A percentile compares a stretch with the other conserved stretches of the same genome.
phyloP scores from a whole-genome alignment of 2,888 invertebrate genomes.

The Therioaphis trifolii region DNA sequence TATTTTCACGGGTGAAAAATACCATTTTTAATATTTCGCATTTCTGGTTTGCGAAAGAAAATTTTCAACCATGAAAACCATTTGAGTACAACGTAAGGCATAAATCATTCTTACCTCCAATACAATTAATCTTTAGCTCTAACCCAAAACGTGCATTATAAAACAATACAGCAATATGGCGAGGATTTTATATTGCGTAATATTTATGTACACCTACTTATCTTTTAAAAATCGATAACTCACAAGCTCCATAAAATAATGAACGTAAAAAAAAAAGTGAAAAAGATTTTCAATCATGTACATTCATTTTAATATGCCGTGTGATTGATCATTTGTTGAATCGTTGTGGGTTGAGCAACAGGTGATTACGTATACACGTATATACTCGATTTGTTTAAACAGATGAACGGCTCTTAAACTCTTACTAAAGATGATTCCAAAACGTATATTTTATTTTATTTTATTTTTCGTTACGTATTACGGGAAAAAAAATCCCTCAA shows the following conservation, averaged over 20 bases:
- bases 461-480: no score
- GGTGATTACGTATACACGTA: no score
- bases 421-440: no score
- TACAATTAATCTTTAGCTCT: conserved; percentile 12
- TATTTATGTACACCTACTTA: neutral
- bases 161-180: neutral
- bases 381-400: no score
- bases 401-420: no score
- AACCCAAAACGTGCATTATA: neutral
- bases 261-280: neutral
- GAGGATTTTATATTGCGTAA: neutral
- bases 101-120: conserved; percentile 10
- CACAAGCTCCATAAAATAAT: neutral
- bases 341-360: no score
- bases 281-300: no score
- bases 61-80: neutral
- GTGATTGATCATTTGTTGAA: no score
- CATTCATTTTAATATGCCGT: no score
- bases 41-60: neutral
- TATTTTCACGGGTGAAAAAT: conserved; percentile 8
- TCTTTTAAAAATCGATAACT: neutral
- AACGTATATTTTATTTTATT: no score
- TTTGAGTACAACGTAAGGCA: neutral
- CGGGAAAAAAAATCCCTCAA: no score
- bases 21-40: conserved; percentile 1